Conservation (phyloP, 2,797 vertebrate species). For the Spea hammondii region DNA sequence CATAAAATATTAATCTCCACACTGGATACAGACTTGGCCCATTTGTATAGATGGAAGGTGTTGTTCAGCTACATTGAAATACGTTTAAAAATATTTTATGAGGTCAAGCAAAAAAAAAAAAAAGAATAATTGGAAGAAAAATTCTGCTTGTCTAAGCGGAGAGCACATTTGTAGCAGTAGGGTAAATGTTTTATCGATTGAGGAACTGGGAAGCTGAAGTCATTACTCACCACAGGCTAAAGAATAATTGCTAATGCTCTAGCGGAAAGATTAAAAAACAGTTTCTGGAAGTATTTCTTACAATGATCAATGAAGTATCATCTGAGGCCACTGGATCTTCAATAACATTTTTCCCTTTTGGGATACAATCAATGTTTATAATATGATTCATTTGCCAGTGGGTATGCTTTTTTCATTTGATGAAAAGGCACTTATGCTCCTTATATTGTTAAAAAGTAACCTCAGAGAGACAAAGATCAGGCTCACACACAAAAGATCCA, state of each 20-base stretch:
- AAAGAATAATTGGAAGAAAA: conserved; percentile 80
- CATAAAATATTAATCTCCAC: conserved; percentile 53
- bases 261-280: conserved; percentile 81
- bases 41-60: conserved; percentile 50
- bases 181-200: conserved; percentile 85
- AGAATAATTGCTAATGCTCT: conserved; percentile 84
- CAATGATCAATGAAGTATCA: conserved; percentile 82
- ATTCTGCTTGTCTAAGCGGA: conserved; percentile 78
- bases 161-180: conserved; percentile 77
- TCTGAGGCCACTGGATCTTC: conserved; percentile 80
- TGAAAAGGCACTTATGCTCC: conserved; percentile 77
- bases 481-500: conserved; percentile 62
- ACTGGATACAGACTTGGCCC: conserved; percentile 46
- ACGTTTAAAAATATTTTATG: conserved; percentile 73
- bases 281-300: conserved; percentile 86
- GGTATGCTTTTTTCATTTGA: conserved; percentile 73
- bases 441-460: conserved; percentile 75
- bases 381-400: conserved; percentile 80
- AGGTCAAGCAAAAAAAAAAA: conserved; percentile 68
- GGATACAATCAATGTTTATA: conserved; percentile 83
- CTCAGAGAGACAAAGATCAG: conserved; percentile 62
- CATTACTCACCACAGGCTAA: conserved; percentile 82
- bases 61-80: conserved; percentile 66
- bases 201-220: conserved; percentile 78
- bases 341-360: conserved; percentile 83